Evolutionary conservation across 1,140 invertebrate genomes (phyloP).

Genomic region (Globodera ellingtonae): DNA sequence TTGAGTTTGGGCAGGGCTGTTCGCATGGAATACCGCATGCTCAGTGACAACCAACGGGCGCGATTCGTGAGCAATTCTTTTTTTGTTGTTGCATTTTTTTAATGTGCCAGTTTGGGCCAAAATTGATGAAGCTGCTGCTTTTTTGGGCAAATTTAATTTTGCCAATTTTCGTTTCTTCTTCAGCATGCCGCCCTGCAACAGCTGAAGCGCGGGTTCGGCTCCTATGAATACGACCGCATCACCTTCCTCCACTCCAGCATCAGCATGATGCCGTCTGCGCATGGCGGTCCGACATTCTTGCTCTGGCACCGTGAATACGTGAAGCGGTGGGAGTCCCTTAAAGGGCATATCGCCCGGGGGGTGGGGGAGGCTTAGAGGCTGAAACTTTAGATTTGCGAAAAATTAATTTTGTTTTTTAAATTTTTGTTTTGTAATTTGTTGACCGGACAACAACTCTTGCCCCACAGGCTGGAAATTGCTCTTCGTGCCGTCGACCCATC

Average conservation of each 20-base stretch:
- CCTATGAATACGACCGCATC: background rate
- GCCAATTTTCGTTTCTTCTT: background rate
- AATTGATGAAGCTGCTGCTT: too few species aligned
- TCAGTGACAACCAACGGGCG: background rate
- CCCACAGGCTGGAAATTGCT: slow-evolving; percentile 48
- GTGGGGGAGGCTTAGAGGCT: background rate
- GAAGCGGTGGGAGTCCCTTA: slow-evolving; percentile 19
- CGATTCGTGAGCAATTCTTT: background rate
- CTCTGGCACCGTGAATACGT: slow-evolving; percentile 53
- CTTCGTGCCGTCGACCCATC: slow-evolving; percentile 56
- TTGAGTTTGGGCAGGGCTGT: background rate
- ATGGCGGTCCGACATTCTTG: slow-evolving; percentile 57
- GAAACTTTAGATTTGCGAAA: background rate
- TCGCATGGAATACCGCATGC: slow-evolving; percentile 17
- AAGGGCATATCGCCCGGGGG: too few species aligned
- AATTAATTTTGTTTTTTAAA: background rate
- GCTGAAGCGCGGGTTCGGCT: background rate
- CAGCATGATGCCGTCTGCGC: slow-evolving; percentile 31
- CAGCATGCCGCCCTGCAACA: background rate
- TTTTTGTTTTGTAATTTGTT: background rate
- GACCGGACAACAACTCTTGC: slow-evolving; percentile 29
- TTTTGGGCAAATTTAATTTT: too few species aligned
- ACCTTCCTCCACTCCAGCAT: background rate
- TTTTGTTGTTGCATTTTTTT: too few species aligned
- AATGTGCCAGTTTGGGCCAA: too few species aligned